Conservation (phyloP, 2,888 invertebrate species). For the Eulithis testata region DNA sequence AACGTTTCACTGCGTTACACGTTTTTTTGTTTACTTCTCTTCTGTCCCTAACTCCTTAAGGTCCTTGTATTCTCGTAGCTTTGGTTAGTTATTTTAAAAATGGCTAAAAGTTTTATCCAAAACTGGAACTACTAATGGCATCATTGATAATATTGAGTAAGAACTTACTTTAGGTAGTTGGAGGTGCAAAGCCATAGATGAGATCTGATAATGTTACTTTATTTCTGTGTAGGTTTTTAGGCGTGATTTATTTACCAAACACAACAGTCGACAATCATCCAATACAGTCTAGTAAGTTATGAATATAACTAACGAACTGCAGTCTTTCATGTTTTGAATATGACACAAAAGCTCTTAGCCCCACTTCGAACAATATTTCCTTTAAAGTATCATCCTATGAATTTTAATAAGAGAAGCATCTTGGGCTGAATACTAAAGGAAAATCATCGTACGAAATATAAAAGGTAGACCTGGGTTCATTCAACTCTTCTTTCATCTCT, state of each 20-base stretch:
- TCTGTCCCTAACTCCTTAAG: conserved; percentile 43
- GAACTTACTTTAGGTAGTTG: no score
- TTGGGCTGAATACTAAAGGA: conserved; percentile 75
- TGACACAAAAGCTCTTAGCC: conserved; percentile 47
- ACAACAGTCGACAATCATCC: conserved; percentile 9
- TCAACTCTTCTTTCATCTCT: conserved; percentile 55
- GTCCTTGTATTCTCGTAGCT: conserved; percentile 11
- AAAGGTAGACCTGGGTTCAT: conserved; percentile 57
- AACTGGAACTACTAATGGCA: background rate
- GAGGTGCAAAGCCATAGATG: no score
- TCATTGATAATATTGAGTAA: no score
- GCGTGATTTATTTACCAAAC: conserved; percentile 12
- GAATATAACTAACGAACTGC: conserved; percentile 14
- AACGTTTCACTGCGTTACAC: conserved; percentile 52
- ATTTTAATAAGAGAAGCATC: conserved; percentile 78
- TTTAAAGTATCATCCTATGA: conserved; percentile 79
- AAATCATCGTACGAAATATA: conserved; percentile 63
- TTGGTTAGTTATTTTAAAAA: background rate
- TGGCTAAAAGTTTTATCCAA: background rate
- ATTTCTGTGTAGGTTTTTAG: no score
- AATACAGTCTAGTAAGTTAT: conserved; percentile 18
- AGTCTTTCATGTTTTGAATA: conserved; percentile 43
- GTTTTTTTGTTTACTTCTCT: conserved; percentile 64
- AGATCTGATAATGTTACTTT: no score
- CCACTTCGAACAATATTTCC: conserved; percentile 74